Evolutionary conservation across 2,888 invertebrate genomes (phyloP), one percentile per base, ranked within the genome.

Genomic region (Lithodes maja): DNA sequence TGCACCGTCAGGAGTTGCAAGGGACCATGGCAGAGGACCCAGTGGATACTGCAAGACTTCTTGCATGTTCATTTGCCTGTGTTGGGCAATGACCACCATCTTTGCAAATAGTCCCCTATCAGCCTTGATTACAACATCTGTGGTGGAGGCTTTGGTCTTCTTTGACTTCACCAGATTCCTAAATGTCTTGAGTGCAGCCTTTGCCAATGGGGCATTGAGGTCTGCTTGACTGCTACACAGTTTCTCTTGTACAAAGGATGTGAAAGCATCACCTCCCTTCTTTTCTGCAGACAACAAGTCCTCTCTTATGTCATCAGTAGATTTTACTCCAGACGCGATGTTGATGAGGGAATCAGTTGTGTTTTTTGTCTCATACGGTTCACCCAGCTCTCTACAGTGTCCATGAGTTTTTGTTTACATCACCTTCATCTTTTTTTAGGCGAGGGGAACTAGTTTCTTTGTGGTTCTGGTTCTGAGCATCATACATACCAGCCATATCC

Each of bases 201-300:
- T 79, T 79, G 79, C 33, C 53, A 79, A 9, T 50, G 79, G 50
- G 49, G 79, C 79, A 79, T 12, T 9, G 33, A 15, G n/a, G n/a
- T 79, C 53, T 3, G 7, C 75, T 12, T 75, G 5, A 75, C 75
- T 75, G 7, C 9, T 75, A 12, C n/a, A n/a, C n/a, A 75, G 75
- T 75, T 1, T 75, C 75, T 75, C n/a, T 33, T 75, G 5, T n/a
- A 75, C 75, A 33, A 75, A 3, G 75, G 9, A 12, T n/a, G n/a
- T 33, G n/a, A 75, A 75, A 61, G n/a, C 75, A 75, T 75, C 75
- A 75, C 0, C n/a, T 5, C n/a, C 75, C 75, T 75, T 75, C 75
- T 75, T 5, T 75, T 75, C 9, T 75, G 75, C 75, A 61, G 61
- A 7, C 5, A 61, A 12, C 12, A 61, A 61, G 12, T 61, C 61